Evolutionary conservation across 2,113 vertebrate species (phyloP).

Genomic region (Tachycineta bicolor): DNA sequence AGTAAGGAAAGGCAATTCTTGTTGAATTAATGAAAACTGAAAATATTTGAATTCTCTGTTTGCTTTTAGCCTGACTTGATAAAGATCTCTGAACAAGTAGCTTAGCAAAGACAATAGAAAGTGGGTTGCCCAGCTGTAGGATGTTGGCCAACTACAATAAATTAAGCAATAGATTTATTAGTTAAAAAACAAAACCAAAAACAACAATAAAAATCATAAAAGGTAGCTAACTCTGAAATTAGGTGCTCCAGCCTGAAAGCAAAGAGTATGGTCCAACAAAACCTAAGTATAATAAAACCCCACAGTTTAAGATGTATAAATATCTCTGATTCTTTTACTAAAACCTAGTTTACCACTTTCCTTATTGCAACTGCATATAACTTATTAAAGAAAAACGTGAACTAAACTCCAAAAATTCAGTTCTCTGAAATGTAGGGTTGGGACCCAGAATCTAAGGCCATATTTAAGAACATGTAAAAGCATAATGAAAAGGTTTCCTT

Average conservation of each 20-base stretch:
- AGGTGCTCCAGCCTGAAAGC: neutral
- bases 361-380: neutral
- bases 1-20: constrained; percentile 17
- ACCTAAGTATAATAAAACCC: rapidly evolving
- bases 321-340: neutral
- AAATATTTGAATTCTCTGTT: neutral
- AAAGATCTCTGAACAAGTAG: neutral
- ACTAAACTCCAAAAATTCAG: neutral
- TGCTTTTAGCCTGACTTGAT: neutral
- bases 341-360: neutral
- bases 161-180: neutral
- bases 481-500: neutral
- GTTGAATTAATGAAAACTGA: constrained; percentile 52
- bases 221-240: neutral
- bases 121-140: neutral
- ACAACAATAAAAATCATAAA: no score
- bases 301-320: neutral
- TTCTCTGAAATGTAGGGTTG: neutral
- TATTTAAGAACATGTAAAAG: neutral
- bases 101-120: neutral
- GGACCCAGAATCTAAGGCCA: neutral
- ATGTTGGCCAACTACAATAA: neutral
- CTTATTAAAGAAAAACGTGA: neutral
- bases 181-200: neutral
- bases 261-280: neutral